These are phyloP conservation scores for Archivesica marissinica DNA, from an alignment of 1,140 invertebrate species.

Conservation along the genomic window DNA sequence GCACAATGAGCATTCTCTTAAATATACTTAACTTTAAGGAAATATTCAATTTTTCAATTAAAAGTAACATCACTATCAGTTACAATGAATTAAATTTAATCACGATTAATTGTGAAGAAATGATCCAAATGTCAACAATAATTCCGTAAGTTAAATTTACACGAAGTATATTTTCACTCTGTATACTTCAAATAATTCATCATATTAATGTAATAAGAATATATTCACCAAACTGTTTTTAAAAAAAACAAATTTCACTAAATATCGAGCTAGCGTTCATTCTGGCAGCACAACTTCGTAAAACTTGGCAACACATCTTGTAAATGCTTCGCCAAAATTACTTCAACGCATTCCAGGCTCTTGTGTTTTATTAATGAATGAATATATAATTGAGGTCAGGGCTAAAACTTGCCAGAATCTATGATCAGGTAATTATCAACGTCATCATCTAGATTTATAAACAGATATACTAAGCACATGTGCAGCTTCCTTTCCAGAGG, in stretches of 20 bases:
- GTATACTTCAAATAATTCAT: too few species aligned
- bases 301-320: background rate
- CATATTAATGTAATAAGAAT: too few species aligned
- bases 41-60: too few species aligned
- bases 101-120: too few species aligned
- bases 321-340: background rate
- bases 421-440: constrained; percentile 43
- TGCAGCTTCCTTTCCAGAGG: constrained; percentile 2
- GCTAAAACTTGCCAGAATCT: constrained; percentile 42
- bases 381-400: constrained; percentile 35
- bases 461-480: background rate
- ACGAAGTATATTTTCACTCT: too few species aligned
- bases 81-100: too few species aligned
- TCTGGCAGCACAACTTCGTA: background rate
- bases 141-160: too few species aligned
- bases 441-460: constrained; percentile 27
- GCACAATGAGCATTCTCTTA: too few species aligned
- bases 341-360: constrained; percentile 26
- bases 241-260: background rate
- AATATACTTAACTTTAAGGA: too few species aligned
- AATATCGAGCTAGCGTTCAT: background rate
- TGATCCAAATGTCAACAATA: too few species aligned
- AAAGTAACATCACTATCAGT: too few species aligned
- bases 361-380: constrained; percentile 48
- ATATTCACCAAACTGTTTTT: background rate